Base-by-base conservation (phyloP, 2,797 vertebrate genomes). In the Passerculus sandwichensis region DNA sequence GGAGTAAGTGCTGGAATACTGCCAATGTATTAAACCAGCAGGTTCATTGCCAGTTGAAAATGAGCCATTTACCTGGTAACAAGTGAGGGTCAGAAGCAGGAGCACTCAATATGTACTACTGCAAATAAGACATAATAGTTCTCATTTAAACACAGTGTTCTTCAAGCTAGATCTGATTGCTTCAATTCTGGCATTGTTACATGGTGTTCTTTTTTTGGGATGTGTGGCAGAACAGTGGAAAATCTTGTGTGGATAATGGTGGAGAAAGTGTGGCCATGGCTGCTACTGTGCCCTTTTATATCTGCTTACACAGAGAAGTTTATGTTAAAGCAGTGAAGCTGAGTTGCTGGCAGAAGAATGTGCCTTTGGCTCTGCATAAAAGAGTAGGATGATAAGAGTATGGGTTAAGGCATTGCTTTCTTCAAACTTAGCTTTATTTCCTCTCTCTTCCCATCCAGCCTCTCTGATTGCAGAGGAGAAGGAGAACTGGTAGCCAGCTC, bases 171-270 rank as follows among this genome's bases (percentile, higher is more conserved):
- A 60, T 56, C 66, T 2, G 25, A 51, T 87, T 72, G 60, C 83
- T 81, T n/a, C 80, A 74, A 54, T 82, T 79, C 74, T 21, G 15
- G 67, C 73, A 71, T 82, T 94, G 77, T 88, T 94, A 82, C 56
- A 44, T 40, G 54, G 27, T 85, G 69, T 78, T 83, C 11, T 50
- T 65, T 75, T 86, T 82, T 50, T 5, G 18, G 32, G 17, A 12
- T 45, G n/a, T 64, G 47, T 69, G 26, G 57, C 50, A 67, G 61
- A 96, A 51, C 80, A 79, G 67, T 88, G 71, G 79, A 86, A 88
- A 93, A 91, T 59, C 1, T 2, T 67, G 60, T 82, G 72, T 87
- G 72, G 78, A 29, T 71, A 71, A 54, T 40, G 44, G 51, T 57
- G n/a, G 64, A 74, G 65, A 69, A 75, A 91, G 50, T 26, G 8